Percentiles rank a stretch among this genome's conserved stretches.
Conservation (phyloP, 1,140 invertebrate species). For the Ooceraea biroi region DNA sequence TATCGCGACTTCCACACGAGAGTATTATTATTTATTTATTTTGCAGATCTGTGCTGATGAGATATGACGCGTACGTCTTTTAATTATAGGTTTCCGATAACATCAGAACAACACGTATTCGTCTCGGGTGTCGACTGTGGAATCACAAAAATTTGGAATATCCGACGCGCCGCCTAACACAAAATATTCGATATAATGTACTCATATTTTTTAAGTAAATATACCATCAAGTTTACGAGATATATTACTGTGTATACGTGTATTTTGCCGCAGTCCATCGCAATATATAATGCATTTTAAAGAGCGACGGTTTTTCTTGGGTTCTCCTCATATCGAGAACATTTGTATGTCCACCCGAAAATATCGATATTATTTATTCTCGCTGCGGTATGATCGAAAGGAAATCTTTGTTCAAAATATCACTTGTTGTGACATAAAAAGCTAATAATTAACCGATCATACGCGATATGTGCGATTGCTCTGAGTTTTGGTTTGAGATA, state of each 20-base stretch:
- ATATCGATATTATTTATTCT: constrained; percentile 24
- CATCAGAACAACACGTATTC: not conserved
- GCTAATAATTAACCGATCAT: too few species aligned
- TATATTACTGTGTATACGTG: not conserved
- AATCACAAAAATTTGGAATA: constrained; percentile 40
- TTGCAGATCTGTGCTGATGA: not conserved
- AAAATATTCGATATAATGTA: constrained; percentile 43
- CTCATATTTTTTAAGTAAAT: constrained; percentile 29
- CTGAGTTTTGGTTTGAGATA: not conserved
- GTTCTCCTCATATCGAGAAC: not conserved
- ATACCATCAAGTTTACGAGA: constrained; percentile 12
- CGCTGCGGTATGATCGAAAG: not conserved
- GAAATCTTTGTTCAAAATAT: constrained; percentile 39
- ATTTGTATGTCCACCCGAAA: not conserved
- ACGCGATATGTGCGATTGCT: too few species aligned
- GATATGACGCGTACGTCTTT: constrained; percentile 13
- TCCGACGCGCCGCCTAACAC: constrained; percentile 7
- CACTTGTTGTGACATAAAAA: not conserved
- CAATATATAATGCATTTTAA: constrained; percentile 14
- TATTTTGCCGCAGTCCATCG: not conserved
- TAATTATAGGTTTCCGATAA: constrained; percentile 53
- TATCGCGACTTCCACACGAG: constrained; percentile 6
- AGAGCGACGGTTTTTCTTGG: constrained; percentile 35
- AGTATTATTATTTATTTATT: constrained; percentile 21
- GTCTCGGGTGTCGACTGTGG: not conserved